Evolutionary conservation across 1,140 invertebrate genomes (phyloP).

Genomic region (Notospermus geniculatus): DNA sequence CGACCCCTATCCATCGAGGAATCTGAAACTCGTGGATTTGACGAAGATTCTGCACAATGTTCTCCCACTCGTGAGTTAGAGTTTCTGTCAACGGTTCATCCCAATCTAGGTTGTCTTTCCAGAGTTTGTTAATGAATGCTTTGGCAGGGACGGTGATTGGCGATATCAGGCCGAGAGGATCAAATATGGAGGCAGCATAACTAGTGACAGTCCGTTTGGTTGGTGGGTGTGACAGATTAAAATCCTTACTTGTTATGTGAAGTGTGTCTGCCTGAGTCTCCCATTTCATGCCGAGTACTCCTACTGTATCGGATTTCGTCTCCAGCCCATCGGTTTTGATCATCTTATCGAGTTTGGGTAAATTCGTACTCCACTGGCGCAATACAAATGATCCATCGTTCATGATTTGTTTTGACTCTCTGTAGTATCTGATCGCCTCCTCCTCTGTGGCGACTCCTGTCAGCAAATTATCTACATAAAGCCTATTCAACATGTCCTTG

Average conservation of each 20-base stretch:
- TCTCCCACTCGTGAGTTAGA: background rate
- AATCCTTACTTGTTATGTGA: background rate
- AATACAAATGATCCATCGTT: background rate
- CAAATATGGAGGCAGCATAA: background rate
- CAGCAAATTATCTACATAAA: background rate
- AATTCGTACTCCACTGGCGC: slow-evolving; percentile 2
- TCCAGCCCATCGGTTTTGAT: background rate
- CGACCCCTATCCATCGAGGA: background rate
- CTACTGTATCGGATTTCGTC: background rate
- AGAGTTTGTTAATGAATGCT: background rate
- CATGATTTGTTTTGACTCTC: background rate
- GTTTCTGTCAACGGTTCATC: background rate
- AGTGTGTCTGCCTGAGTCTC: background rate
- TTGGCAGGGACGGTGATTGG: background rate
- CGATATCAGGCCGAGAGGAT: background rate
- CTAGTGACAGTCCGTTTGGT: background rate
- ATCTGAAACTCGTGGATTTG: background rate
- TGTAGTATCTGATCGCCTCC: background rate
- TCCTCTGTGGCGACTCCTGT: background rate
- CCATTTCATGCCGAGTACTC: slow-evolving; percentile 2
- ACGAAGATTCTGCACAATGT: background rate
- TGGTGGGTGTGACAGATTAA: background rate
- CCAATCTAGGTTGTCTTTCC: background rate
- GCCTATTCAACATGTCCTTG: background rate
- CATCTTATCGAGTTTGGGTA: background rate